Evolutionary conservation across 2,888 invertebrate species (phyloP), one percentile per base, ranked within the genome.

Genomic region (Brachylomia viminalis): DNA sequence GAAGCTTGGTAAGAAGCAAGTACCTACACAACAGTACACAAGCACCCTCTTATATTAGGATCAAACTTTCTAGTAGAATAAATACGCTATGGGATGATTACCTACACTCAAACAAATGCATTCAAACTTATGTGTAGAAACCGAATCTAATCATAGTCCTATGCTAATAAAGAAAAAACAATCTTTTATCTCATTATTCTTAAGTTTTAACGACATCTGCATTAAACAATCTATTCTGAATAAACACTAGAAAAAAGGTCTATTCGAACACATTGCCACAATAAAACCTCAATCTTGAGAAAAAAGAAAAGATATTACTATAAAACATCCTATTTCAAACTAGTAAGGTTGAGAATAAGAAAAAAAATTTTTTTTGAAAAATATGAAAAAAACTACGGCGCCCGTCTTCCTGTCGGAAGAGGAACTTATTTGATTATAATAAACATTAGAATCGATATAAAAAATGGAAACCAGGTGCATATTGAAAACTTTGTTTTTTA

Each of bases 391-490:
- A 94, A 90, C 89, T 67, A 77, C 89, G 93, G 95, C 95, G 95
- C 95, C 95, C 92, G 91, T 93, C 94, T 96, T 95, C 96, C 95
- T 93, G 93, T 94, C 94, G 96, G 96, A 96, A 96, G 93, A 94
- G 94, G 95, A 95, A 95, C 95, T 93, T 95, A 95, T 95, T 95
- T 95, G 96, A 95, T 96, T 95, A 95, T 95, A 93, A 95, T 93
- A 95, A 95, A 95, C 94, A 95, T 95, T 92, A 91, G 91, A 92
- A 92, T 91, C 89, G 81, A 88, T 91, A 89, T 92, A 94, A 95
- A 94, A 95, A 92, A 86, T 70, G 87, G 85, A 89, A 92, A 94
- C 96, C 96, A 96, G 96, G 96, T 96, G 96, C 93, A 88, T 90
- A 83, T 86, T 81, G 75, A 89, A 91, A 89, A 89, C 85, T 75